A percentile compares a stretch with the other conserved stretches of the same genome.
Evolutionary conservation across 2,113 vertebrate species (phyloP).

Genomic region (Papio anubis): DNA sequence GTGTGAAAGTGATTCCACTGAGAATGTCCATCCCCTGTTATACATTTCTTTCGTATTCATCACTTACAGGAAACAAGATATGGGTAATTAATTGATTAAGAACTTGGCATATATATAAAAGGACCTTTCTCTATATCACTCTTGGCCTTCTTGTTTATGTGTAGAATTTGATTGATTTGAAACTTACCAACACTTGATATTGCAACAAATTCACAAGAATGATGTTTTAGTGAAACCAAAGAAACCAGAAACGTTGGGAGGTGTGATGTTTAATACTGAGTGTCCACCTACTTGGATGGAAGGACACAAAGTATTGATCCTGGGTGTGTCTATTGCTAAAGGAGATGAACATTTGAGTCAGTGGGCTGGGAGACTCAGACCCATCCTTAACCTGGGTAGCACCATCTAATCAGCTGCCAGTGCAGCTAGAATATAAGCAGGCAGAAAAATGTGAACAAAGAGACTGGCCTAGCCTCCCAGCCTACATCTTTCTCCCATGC

Average conservation of each 20-base stretch:
- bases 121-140: not conserved
- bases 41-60: not conserved
- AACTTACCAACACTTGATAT: not conserved
- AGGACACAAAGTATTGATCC: too few relatives aligned
- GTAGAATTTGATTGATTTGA: not conserved
- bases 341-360: too few relatives aligned
- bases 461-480: too few relatives aligned
- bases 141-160: not conserved
- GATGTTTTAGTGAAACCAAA: not conserved
- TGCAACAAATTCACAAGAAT: not conserved
- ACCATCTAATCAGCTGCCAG: too few relatives aligned
- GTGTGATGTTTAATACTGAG: too few relatives aligned
- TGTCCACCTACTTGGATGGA: too few relatives aligned
- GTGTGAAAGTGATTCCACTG: not conserved
- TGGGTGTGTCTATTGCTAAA: too few relatives aligned
- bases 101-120: not conserved
- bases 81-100: not conserved
- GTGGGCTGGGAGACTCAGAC: too few relatives aligned
- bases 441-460: too few relatives aligned
- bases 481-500: too few relatives aligned
- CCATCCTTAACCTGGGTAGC: too few relatives aligned
- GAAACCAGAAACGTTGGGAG: not conserved
- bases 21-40: not conserved
- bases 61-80: not conserved
- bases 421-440: too few relatives aligned